Base-by-base conservation (phyloP, 2,797 vertebrate species). In the Dendrocincla fuliginosa region DNA sequence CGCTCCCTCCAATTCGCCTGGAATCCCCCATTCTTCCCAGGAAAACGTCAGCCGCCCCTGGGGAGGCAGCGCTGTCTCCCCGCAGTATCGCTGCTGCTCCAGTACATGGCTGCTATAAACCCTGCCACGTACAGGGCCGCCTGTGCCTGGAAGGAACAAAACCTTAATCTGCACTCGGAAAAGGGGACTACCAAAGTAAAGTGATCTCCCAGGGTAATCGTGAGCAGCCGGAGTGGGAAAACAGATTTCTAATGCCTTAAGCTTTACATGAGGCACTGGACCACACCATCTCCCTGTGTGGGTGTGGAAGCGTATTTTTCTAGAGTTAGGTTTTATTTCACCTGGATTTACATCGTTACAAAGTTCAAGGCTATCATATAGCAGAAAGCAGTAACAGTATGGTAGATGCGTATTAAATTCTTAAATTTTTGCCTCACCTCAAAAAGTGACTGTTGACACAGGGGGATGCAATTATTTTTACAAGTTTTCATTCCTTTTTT, bases 401-500 rank as follows among this genome's bases (percentile, higher is more conserved):
- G 33, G 46, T 74, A 61, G 35, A 11, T 10, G 7, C 37, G 80
- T 60, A 80, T 75, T 93, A 78, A 87, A 75, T 42, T 57, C 57
- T 59, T 44, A 57, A 25, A n/a, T 8, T 9, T 0, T 35, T 67
- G 50, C 55, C 39, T 92, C 76, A 71, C 32, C 59, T 84, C 69
- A 89, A 86, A 88, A 91, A 35, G 30, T 57, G 60, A 42, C 44
- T 91, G 55, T 35, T 89, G 76, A 75, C 73, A 73, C 59, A 84
- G 47, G 37, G 55, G 20, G 28, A 76, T 3, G 32, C 33, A 73
- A 89, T 78, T 87, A 75, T 88, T 84, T 91, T 90, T 93, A 81
- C 47, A 46, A 13, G 42, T 76, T 93, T 91, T 87, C 41, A 49
- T 87, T 91, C 49, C 33, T 70, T 63, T 7, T 91, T 82, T 82